Base-by-base conservation (phyloP, 2,113 vertebrate species). In the Taxidea taxus region DNA sequence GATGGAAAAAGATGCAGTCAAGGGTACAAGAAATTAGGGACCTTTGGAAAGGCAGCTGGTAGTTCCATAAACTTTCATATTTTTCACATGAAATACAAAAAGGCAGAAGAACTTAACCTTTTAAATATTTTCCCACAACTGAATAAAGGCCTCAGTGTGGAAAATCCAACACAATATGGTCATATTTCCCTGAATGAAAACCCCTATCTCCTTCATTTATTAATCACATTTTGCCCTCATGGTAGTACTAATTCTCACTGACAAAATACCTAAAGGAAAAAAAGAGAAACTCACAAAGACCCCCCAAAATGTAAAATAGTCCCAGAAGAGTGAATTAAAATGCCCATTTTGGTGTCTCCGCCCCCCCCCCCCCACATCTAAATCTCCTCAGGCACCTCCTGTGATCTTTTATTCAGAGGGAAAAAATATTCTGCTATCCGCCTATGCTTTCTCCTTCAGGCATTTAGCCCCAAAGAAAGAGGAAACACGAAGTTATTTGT, bases 361-460 rank as follows among this genome's bases (percentile, higher is more conserved):
- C n/a, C n/a, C n/a, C n/a, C n/a, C n/a, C 82, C 90, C 82, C 90
- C 82, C 0, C 0, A 91, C 51, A 66, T 96, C 94, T 91, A 70
- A 93, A 87, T 70, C 72, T 96, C 97, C 94, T 96, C 82, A 39
- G 97, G 85, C 88, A 92, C 72, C 77, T 84, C 68, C 66, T 96
- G 60, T 97, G 92, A 97, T 97, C 97, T 98, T 97, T 98, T 97
- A 97, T 97, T 98, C 95, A 98, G 82, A 96, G 37, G 47, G 25
- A 42, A 94, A 94, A 94, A 96, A 81, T 66, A 95, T 77, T 96
- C 64, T 1, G 75, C 51, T 92, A 37, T 60, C 92, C 1, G 6
- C 85, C 70, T 87, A 29, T 88, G 81, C 90, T 95, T 91, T 93
- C 81, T 91, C 39, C 92, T 94, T 94, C 60, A 87, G 92, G 95